Conservation (phyloP, 2,888 invertebrate species). For the Sicus ferrugineus region DNA sequence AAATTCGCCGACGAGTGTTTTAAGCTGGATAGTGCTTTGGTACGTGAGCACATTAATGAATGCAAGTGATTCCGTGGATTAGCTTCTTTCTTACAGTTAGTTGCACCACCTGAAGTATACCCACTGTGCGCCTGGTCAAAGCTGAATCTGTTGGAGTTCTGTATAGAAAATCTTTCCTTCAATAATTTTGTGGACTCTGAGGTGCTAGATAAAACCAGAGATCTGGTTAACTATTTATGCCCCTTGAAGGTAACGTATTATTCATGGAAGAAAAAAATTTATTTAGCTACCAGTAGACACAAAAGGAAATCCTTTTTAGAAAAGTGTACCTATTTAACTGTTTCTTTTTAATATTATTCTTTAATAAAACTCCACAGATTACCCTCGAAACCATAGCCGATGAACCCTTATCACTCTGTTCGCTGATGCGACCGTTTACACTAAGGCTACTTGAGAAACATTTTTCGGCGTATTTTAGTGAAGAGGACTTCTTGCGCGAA, state of each 20-base stretch:
- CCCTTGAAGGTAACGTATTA: constrained; percentile 48
- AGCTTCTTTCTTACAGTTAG: constrained; percentile 4
- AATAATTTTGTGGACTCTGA: constrained; percentile 39
- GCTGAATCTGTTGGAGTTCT: constrained; percentile 45
- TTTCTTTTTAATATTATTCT: no score
- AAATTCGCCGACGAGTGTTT: not conserved
- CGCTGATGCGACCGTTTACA: constrained; percentile 51
- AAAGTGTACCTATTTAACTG: no score
- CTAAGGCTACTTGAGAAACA: constrained; percentile 50
- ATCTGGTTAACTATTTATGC: constrained; percentile 45
- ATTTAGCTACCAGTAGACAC: no score
- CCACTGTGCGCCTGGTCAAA: constrained; percentile 47
- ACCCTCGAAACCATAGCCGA: constrained; percentile 50
- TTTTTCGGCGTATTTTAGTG: constrained; percentile 42
- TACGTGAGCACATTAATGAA: not conserved
- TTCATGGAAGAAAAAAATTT: not conserved
- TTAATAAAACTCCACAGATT: constrained; percentile 39
- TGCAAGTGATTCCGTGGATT: constrained; percentile 9
- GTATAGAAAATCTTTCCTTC: constrained; percentile 43
- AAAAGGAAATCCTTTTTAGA: no score
- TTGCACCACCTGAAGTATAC: constrained; percentile 38
- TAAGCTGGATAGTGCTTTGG: constrained; percentile 6
- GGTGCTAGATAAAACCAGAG: constrained; percentile 40
- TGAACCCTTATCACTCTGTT: constrained; percentile 48
- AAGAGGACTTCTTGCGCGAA: constrained; percentile 40